phyloP scores from a whole-genome alignment of 1,140 invertebrate genomes.

The Drosophila bipectinata region DNA sequence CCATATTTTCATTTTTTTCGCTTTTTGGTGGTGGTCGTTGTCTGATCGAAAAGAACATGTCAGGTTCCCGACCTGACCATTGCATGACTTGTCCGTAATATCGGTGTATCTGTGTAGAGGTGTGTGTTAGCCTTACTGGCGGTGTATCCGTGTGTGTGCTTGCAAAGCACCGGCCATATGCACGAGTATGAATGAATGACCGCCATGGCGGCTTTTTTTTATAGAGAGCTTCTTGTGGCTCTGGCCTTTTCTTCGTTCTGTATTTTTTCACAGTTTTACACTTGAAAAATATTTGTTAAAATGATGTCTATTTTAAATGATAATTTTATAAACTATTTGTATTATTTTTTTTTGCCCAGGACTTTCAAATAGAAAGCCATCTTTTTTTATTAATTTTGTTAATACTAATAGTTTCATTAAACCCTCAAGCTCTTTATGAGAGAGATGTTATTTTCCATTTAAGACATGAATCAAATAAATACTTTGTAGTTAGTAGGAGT shows the following conservation, averaged over 20 bases:
- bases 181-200: constrained; percentile 54
- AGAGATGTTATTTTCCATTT: too few species aligned
- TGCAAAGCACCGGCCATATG: constrained; percentile 48
- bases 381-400: too few species aligned
- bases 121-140: constrained; percentile 11
- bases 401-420: too few species aligned
- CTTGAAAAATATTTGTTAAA: not conserved
- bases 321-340: too few species aligned
- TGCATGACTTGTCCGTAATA: constrained; percentile 56
- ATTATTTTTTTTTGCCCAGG: too few species aligned
- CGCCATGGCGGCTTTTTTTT: constrained; percentile 67
- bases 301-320: not conserved
- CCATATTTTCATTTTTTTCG: not conserved
- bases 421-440: too few species aligned
- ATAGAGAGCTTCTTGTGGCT: constrained; percentile 56
- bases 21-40: constrained; percentile 54
- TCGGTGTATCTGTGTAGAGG: constrained; percentile 1
- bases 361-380: too few species aligned
- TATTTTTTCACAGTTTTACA: constrained; percentile 15
- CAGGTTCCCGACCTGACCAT: constrained; percentile 64
- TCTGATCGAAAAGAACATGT: constrained; percentile 80
- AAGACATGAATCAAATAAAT: too few species aligned
- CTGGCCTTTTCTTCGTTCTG: constrained; percentile 31
- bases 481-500: too few species aligned
- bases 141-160: constrained; percentile 32